phyloP scores from a whole-genome alignment of 2,113 vertebrate genomes.

The Cricetomys ansorgei region DNA sequence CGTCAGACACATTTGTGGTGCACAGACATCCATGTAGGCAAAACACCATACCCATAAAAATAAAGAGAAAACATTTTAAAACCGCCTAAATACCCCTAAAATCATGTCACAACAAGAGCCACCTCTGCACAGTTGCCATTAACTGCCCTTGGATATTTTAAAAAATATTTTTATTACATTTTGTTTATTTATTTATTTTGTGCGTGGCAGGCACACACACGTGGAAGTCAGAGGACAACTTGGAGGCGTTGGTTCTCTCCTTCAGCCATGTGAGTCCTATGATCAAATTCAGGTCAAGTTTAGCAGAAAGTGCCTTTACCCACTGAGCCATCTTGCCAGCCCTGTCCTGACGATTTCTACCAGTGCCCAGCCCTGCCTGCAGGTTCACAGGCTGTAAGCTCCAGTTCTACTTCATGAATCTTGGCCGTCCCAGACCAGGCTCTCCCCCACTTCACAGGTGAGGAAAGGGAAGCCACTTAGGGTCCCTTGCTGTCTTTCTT shows the following conservation, averaged over 20 bases:
- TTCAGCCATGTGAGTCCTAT: neutral
- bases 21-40: neutral
- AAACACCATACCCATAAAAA: too few species aligned
- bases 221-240: neutral
- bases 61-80: neutral
- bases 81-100: neutral
- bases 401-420: neutral
- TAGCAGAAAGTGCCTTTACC: neutral
- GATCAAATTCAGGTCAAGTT: neutral
- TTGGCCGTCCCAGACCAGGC: neutral
- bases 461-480: neutral
- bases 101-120: fast-evolving
- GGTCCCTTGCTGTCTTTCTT: neutral
- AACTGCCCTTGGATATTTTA: neutral
- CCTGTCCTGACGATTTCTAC: neutral
- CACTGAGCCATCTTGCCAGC: neutral
- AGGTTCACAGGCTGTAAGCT: neutral
- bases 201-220: neutral
- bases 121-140: neutral
- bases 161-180: neutral
- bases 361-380: too few species aligned
- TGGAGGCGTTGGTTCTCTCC: neutral
- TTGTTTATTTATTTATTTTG: neutral
- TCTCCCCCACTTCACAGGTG: neutral
- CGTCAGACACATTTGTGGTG: neutral